A percentile compares a stretch with the other conserved stretches of the same genome.
These are phyloP conservation scores for Agrypnia vestita DNA, from an alignment of 1,140 invertebrate species.

Conservation along the genomic window DNA sequence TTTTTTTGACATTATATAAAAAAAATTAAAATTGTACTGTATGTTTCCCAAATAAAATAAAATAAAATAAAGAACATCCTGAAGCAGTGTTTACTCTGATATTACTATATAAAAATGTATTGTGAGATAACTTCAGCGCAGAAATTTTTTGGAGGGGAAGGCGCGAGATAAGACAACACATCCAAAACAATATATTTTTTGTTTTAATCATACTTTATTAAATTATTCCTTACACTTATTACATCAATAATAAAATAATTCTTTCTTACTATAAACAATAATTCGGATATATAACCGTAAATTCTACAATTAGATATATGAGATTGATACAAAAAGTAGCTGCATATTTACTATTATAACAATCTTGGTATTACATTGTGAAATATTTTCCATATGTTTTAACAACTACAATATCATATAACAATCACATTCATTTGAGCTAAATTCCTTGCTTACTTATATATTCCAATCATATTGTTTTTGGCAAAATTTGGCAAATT, in stretches of 20 bases:
- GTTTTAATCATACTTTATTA: conserved; percentile 5
- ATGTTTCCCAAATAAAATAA: too few relatives aligned
- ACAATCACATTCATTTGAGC: conserved; percentile 32
- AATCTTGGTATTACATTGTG: conserved; percentile 2
- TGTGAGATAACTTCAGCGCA: too few relatives aligned
- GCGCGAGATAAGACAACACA: too few relatives aligned
- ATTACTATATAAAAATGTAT: too few relatives aligned
- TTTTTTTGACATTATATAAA: too few relatives aligned
- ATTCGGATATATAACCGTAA: conserved; percentile 24
- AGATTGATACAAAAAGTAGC: conserved; percentile 18
- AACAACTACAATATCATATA: background rate
- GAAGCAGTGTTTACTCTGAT: too few relatives aligned
- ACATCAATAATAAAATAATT: conserved; percentile 38
- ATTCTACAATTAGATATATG: conserved; percentile 15
- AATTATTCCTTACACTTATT: conserved; percentile 18
- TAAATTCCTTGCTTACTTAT: background rate
- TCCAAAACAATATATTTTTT: background rate
- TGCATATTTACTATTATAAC: background rate
- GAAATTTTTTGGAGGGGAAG: too few relatives aligned
- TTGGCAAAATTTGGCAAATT: background rate
- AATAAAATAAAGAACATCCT: too few relatives aligned
- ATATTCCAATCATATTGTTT: background rate
- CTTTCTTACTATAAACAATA: conserved; percentile 34
- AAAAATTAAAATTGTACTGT: too few relatives aligned
- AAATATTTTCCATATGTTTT: background rate